Evolutionary conservation across 2,888 invertebrate genomes (phyloP).

Genomic region (Cantharis flavilabris): DNA sequence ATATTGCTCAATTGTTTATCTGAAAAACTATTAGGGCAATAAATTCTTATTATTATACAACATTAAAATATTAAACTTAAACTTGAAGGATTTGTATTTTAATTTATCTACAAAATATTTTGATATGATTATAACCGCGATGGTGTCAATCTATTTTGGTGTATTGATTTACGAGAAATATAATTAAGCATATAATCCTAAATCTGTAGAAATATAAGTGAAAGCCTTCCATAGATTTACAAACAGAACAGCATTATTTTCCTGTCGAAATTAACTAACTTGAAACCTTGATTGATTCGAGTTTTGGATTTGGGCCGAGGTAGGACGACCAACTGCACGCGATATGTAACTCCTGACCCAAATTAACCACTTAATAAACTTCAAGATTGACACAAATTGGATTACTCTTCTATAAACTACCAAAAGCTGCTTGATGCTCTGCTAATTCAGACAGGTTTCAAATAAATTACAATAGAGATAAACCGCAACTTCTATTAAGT

Average conservation of each 20-base stretch:
- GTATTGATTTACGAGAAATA: neutral
- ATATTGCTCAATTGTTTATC: neutral
- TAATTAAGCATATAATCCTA: neutral
- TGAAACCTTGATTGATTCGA: conserved; percentile 32
- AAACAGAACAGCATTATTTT: conserved; percentile 11
- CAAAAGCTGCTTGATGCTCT: conserved; percentile 26
- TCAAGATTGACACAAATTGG: conserved; percentile 47
- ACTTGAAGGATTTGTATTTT: neutral
- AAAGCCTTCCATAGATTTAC: neutral
- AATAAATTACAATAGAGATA: conserved; percentile 17
- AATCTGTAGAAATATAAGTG: conserved; percentile 12
- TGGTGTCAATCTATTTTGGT: neutral
- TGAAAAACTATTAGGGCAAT: neutral
- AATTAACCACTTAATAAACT: conserved; percentile 47
- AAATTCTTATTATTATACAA: neutral
- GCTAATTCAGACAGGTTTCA: conserved; percentile 23
- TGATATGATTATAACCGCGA: neutral
- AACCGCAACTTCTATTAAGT: neutral
- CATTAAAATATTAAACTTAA: neutral
- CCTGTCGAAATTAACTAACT: conserved; percentile 20
- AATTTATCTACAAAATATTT: neutral
- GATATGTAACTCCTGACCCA: conserved; percentile 41
- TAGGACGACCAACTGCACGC: conserved; percentile 33
- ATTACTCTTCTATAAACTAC: conserved; percentile 38
- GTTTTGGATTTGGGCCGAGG: conserved; percentile 21